phyloP scores from a whole-genome alignment of 2,797 vertebrate species.

The Sebastiscus tertius region DNA sequence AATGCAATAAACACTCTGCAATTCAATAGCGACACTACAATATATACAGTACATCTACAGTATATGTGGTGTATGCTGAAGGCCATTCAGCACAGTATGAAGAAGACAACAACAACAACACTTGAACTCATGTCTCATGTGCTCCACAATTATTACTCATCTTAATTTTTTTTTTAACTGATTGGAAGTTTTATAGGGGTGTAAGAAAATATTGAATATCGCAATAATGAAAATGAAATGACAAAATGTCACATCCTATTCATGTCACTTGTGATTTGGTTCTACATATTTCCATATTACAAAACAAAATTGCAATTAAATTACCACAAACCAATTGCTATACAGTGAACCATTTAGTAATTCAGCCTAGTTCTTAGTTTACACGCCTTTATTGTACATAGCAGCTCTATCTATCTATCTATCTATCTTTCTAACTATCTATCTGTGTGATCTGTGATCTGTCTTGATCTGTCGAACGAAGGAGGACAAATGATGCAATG shows the following conservation, averaged over 20 bases:
- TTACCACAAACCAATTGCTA: background rate
- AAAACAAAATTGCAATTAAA: background rate
- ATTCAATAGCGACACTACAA: background rate
- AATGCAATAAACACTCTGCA: background rate
- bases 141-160: background rate
- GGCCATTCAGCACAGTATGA: background rate
- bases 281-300: background rate
- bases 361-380: background rate
- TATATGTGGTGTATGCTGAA: background rate
- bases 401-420: background rate
- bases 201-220: no score
- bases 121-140: background rate
- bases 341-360: background rate
- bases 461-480: no score
- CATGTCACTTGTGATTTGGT: background rate
- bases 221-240: background rate
- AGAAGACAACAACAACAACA: background rate
- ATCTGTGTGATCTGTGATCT: no score
- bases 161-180: background rate
- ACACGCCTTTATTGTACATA: background rate
- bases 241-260: background rate
- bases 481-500: no score
- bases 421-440: background rate
- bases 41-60: background rate
- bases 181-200: background rate